Evolutionary conservation across 2,113 vertebrate genomes (phyloP).

Genomic region (Clarias batrachus): DNA sequence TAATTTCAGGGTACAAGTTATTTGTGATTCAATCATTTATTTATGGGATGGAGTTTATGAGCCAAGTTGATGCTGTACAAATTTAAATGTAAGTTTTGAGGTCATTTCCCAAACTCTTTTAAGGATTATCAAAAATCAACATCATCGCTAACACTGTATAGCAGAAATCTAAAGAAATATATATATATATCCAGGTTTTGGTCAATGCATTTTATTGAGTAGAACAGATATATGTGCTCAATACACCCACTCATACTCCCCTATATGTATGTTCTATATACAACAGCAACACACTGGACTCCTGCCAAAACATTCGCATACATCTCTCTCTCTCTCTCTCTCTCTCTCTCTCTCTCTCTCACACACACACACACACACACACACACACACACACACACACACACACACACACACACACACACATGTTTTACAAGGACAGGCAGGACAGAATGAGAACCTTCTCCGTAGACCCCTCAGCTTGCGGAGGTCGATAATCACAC

Average conservation of each 20-base stretch:
- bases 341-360: neutral
- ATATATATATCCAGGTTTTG: neutral
- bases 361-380: neutral
- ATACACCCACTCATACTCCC: neutral
- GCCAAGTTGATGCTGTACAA: slow-evolving; percentile 24
- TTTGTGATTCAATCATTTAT: slow-evolving; percentile 44
- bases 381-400: neutral
- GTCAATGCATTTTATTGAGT: neutral
- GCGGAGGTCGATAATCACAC: slow-evolving; percentile 41
- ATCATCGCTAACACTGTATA: neutral
- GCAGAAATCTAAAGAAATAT: neutral
- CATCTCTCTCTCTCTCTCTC: no score
- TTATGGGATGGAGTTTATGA: slow-evolving; percentile 35
- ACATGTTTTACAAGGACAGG: slow-evolving; percentile 16
- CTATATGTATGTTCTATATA: slow-evolving; percentile 6
- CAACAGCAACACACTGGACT: slow-evolving; percentile 16
- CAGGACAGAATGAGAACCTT: slow-evolving; percentile 25
- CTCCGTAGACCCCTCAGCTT: slow-evolving; percentile 14
- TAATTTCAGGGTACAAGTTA: slow-evolving; percentile 46
- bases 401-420: slow-evolving; percentile 36
- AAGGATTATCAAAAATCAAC: neutral
- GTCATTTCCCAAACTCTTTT: neutral
- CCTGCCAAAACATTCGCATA: slow-evolving; percentile 39
- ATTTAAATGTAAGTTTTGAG: slow-evolving; percentile 27
- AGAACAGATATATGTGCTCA: neutral